phyloP scores from a whole-genome alignment of 64 coral and sea anemone species.

The Montipora foliosa region DNA sequence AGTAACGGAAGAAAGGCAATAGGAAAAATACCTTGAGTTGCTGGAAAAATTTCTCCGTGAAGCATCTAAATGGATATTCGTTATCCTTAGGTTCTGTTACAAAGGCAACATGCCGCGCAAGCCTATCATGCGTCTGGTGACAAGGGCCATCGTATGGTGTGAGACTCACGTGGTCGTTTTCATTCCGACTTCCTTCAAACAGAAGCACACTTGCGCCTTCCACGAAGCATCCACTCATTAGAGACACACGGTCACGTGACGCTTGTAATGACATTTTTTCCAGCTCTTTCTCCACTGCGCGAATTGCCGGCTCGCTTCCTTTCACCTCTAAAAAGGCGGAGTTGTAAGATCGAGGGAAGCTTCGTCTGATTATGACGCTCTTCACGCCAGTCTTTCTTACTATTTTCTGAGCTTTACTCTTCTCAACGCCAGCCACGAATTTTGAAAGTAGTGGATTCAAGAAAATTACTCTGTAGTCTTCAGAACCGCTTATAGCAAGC shows the following conservation, averaged over 20 bases:
- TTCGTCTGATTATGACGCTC: slow-evolving; percentile 71
- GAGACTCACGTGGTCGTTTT: slow-evolving; percentile 41
- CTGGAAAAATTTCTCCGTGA: slow-evolving; percentile 76
- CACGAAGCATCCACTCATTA: slow-evolving; percentile 91
- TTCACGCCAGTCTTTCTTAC: slow-evolving; percentile 82
- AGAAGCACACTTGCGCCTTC: slow-evolving; percentile 83
- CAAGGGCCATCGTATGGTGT: slow-evolving; percentile 53
- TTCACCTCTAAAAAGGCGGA: slow-evolving; percentile 76
- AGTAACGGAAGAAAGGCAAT: not conserved
- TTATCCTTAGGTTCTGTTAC: not conserved
- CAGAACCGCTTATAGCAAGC: slow-evolving; percentile 69
- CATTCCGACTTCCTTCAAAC: slow-evolving; percentile 73
- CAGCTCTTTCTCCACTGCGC: slow-evolving; percentile 77
- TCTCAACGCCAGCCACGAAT: slow-evolving; percentile 74
- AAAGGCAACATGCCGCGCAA: slow-evolving; percentile 28
- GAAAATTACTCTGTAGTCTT: slow-evolving; percentile 69
- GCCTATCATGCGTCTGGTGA: slow-evolving; percentile 44
- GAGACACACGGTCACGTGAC: slow-evolving; percentile 53
- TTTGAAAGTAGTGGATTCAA: slow-evolving; percentile 68
- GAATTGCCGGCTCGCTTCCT: slow-evolving; percentile 81
- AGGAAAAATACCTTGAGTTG: not conserved
- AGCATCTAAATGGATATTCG: not conserved
- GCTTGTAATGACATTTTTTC: slow-evolving; percentile 72
- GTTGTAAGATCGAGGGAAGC: slow-evolving; percentile 24
- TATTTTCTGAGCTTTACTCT: slow-evolving; percentile 63